phyloP scores from a whole-genome alignment of 2,888 invertebrate species.

The Acanthoscelides obtectus region DNA sequence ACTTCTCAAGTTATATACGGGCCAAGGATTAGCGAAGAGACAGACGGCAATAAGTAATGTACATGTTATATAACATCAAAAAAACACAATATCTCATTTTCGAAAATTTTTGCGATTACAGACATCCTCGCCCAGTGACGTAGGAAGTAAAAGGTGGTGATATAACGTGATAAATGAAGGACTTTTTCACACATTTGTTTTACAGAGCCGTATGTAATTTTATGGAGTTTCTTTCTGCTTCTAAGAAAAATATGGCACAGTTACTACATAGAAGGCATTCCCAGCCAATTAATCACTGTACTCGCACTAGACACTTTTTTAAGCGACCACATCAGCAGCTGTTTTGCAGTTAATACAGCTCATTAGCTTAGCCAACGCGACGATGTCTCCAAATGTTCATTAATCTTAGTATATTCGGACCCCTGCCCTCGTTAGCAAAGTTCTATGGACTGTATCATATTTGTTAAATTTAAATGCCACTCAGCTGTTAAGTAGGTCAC shows the following conservation, averaged over 20 bases:
- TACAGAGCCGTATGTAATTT: not conserved
- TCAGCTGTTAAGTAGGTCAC: too few species aligned
- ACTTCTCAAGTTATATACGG: too few species aligned
- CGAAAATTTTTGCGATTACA: too few species aligned
- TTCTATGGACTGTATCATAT: not conserved
- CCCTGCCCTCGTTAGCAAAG: not conserved
- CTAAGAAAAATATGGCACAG: not conserved
- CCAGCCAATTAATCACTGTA: not conserved
- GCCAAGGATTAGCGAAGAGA: too few species aligned
- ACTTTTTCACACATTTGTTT: too few species aligned
- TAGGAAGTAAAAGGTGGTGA: too few species aligned
- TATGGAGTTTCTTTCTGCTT: not conserved
- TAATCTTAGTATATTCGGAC: not conserved
- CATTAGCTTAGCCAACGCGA: not conserved
- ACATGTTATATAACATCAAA: too few species aligned
- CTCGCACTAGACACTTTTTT: not conserved
- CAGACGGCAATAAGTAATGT: too few species aligned
- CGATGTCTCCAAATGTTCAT: not conserved
- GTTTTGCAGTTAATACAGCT: not conserved
- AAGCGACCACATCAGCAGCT: not conserved
- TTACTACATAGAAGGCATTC: not conserved
- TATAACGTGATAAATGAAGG: too few species aligned
- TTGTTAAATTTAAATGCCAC: not conserved
- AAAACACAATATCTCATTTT: too few species aligned
- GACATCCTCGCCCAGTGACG: too few species aligned